Conservation (phyloP, 2,888 invertebrate genomes). For the Apoda limacodes region DNA sequence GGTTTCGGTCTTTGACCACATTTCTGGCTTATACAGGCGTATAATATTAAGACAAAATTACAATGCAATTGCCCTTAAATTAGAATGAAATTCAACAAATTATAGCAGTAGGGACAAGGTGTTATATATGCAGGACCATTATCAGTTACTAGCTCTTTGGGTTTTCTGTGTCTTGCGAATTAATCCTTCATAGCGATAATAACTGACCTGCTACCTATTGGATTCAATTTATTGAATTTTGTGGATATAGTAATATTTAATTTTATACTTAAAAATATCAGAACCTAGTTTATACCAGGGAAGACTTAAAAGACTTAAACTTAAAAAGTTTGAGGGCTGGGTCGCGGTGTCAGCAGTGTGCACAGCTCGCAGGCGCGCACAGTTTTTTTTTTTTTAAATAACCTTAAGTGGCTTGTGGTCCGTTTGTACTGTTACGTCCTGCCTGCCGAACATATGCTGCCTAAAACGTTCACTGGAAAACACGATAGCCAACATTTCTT, state of each 20-base stretch:
- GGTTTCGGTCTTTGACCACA: no score
- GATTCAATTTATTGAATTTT: slow-evolving; percentile 7
- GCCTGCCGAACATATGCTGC: no score
- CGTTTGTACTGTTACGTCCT: no score
- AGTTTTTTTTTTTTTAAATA: slow-evolving; percentile 18
- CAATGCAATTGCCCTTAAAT: no score
- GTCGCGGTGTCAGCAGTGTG: slow-evolving; percentile 10
- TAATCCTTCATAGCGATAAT: slow-evolving; percentile 7
- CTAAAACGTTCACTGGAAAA: no score
- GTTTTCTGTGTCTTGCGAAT: slow-evolving; percentile 12
- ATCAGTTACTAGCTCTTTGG: slow-evolving; percentile 10
- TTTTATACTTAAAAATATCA: slow-evolving; percentile 4
- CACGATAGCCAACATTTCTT: slow-evolving; percentile 25
- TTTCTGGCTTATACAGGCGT: no score
- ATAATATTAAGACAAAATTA: no score
- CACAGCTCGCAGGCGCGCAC: slow-evolving; percentile 20
- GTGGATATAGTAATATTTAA: slow-evolving; percentile 4
- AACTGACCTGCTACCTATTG: no score
- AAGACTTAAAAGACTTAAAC: slow-evolving; percentile 5
- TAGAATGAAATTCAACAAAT: no score
- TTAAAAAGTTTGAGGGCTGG: slow-evolving; percentile 16
- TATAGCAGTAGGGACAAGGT: no score
- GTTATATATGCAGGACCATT: slow-evolving; percentile 12
- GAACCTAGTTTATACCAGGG: slow-evolving; percentile 5
- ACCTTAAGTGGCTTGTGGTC: slow-evolving; percentile 22